Conservation (phyloP, 2,797 vertebrate species). For the Crocodylus rhombifer region DNA sequence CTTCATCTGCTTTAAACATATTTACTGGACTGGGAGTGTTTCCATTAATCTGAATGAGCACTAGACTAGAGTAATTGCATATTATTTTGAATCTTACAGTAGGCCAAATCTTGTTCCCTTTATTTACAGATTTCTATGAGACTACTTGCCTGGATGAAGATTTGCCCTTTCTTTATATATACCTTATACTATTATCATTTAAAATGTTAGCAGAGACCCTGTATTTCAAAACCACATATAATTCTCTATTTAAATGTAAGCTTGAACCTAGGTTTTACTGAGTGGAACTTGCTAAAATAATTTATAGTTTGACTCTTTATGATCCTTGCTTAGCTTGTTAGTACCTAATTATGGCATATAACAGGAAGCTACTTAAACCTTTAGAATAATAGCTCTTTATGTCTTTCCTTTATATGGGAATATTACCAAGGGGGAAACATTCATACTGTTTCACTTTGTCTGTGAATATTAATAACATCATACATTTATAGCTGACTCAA, state of each 20-base stretch:
- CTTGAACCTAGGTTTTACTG: background rate
- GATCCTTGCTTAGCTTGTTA: background rate
- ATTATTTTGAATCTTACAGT: background rate
- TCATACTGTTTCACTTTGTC: background rate
- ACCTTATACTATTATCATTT: background rate
- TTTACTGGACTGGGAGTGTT: background rate
- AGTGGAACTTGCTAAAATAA: background rate
- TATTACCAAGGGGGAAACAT: background rate
- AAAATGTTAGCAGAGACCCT: background rate
- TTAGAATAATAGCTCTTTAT: background rate
- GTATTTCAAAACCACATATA: background rate
- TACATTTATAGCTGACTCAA: background rate
- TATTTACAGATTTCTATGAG: accelerated
- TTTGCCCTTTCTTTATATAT: background rate
- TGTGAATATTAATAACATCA: accelerated
- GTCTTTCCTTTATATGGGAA: accelerated
- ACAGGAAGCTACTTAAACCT: background rate
- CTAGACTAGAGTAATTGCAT: background rate
- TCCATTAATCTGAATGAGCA: background rate
- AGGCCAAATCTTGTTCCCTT: background rate
- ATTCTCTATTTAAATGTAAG: accelerated
- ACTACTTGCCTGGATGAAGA: background rate
- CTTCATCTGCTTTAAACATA: accelerated
- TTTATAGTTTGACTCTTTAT: background rate
- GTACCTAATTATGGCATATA: background rate